phyloP scores from a whole-genome alignment of 1,140 invertebrate species.

The Antheraea mylitta region DNA sequence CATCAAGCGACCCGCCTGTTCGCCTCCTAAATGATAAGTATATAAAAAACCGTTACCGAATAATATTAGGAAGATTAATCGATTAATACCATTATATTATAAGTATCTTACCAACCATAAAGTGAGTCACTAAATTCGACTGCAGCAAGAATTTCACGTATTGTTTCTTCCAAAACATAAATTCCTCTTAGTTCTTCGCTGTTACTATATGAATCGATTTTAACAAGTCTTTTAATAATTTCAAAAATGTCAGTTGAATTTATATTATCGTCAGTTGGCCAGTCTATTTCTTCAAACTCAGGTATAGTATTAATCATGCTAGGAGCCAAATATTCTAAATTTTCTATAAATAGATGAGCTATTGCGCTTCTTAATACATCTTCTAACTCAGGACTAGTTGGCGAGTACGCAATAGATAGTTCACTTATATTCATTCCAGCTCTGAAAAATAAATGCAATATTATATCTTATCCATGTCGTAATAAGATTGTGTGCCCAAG shows the following conservation, averaged over 20 bases:
- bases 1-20: too few relatives aligned
- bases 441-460: conserved; percentile 42
- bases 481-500: too few relatives aligned
- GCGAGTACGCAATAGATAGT: conserved; percentile 63
- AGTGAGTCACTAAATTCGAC: conserved; percentile 61
- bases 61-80: too few relatives aligned
- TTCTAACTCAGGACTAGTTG: conserved; percentile 51
- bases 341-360: conserved; percentile 43
- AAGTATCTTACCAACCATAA: conserved; percentile 35
- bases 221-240: conserved; percentile 40
- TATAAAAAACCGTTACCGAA: too few relatives aligned
- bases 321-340: conserved; percentile 38
- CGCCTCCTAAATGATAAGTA: too few relatives aligned
- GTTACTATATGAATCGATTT: conserved; percentile 42
- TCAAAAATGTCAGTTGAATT: conserved; percentile 42
- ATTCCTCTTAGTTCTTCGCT: conserved; percentile 48
- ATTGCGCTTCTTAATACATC: conserved; percentile 49
- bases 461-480: too few relatives aligned
- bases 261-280: conserved; percentile 34
- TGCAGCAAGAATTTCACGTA: conserved; percentile 52
- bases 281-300: conserved; percentile 23
- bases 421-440: conserved; percentile 46
- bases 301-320: conserved; percentile 34
- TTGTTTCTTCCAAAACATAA: conserved; percentile 47
- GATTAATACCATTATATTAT: background rate